Percentiles rank a stretch among this genome's conserved stretches.
Evolutionary conservation across 1,140 invertebrate genomes (phyloP).

Genomic region (Mesaphorura yosii): DNA sequence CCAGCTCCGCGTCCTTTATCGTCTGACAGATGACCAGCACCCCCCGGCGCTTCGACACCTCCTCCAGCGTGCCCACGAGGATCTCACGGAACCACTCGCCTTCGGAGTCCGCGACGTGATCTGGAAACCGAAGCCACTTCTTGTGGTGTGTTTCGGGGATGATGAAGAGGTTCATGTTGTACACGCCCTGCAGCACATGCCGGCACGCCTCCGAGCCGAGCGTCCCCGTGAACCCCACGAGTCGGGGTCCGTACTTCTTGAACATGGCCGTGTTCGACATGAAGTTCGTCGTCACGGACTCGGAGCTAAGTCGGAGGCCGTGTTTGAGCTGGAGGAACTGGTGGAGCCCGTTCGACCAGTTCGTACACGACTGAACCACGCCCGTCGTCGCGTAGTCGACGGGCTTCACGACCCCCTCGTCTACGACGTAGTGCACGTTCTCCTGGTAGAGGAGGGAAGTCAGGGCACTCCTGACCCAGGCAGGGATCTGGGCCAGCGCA

Average conservation of each 20-base stretch:
- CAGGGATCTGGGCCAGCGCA: conserved; percentile 2
- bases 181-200: conserved; percentile 31
- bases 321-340: conserved; percentile 22
- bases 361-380: conserved; percentile 7
- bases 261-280: conserved; percentile 38
- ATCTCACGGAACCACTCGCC: background rate
- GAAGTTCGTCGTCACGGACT: conserved; percentile 32
- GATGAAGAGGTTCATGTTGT: conserved; percentile 32
- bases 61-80: background rate
- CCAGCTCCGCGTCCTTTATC: background rate
- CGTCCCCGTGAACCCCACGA: conserved; percentile 37
- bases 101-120: background rate
- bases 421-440: conserved; percentile 19
- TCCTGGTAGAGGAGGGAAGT: conserved; percentile 5
- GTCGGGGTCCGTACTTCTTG: conserved; percentile 32
- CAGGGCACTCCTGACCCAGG: conserved; percentile 9
- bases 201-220: conserved; percentile 33
- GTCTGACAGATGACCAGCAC: background rate
- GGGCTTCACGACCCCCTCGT: conserved; percentile 10
- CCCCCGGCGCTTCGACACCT: background rate
- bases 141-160: background rate
- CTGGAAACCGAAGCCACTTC: background rate
- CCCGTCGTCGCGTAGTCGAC: conserved; percentile 12
- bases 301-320: background rate
- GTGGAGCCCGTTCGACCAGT: conserved; percentile 16